Conservation (phyloP, 2,797 vertebrate species). For the Alosa sapidissima region DNA sequence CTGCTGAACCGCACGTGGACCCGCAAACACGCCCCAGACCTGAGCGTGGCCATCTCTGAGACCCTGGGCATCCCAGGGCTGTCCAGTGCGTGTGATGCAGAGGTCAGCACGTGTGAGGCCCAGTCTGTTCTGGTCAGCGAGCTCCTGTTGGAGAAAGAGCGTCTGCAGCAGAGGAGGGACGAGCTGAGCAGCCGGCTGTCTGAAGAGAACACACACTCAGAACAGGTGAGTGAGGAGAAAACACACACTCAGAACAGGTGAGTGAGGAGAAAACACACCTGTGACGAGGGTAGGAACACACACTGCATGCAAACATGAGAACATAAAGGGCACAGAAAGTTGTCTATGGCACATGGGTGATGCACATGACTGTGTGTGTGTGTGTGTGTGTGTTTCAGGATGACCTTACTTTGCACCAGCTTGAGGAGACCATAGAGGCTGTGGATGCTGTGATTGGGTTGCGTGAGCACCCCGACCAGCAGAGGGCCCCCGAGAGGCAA, state of each 20-base stretch:
- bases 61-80: neutral
- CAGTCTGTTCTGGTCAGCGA: neutral
- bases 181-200: neutral
- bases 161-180: neutral
- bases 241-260: neutral
- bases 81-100: neutral
- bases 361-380: conserved; percentile 49
- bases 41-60: neutral
- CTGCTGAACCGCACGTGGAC: neutral
- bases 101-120: neutral
- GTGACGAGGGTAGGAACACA: too few species aligned
- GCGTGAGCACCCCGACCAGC: conserved; percentile 61
- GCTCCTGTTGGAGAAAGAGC: neutral
- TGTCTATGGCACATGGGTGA: neutral
- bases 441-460: conserved; percentile 86
- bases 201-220: conserved; percentile 60
- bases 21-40: neutral
- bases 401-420: conserved; percentile 80
- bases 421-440: conserved; percentile 87
- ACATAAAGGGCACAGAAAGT: neutral
- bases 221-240: conserved; percentile 64
- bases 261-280: conserved; percentile 63
- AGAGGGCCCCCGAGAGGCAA: conserved; percentile 46
- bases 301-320: neutral
- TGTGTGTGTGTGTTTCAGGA: conserved; percentile 70